phyloP scores from a whole-genome alignment of 2,797 vertebrate species.

The Chaunax sp. region DNA sequence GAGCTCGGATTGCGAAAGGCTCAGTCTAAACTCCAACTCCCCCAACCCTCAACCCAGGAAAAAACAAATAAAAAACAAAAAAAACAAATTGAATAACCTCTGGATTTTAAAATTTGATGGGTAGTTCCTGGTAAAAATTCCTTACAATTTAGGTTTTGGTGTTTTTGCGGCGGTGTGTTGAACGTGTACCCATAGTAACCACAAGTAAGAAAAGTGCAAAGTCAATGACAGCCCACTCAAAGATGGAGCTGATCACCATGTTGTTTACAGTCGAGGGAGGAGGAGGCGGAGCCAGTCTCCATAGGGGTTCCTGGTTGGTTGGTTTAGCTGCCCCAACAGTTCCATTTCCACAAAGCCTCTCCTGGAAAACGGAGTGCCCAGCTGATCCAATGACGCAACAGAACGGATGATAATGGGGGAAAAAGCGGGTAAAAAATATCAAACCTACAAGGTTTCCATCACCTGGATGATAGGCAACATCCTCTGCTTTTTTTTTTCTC shows the following conservation, averaged over 20 bases:
- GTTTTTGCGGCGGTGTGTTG: conserved; percentile 60
- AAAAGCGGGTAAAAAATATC: conserved; percentile 65
- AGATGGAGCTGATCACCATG: conserved; percentile 62
- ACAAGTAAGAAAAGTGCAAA: conserved; percentile 86
- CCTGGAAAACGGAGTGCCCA: conserved; percentile 82
- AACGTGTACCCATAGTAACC: conserved; percentile 79
- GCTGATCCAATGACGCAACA: conserved; percentile 84
- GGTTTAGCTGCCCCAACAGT: conserved; percentile 89
- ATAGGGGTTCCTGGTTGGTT: conserved; percentile 84
- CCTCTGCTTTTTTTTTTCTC: conserved; percentile 76
- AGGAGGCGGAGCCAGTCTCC: conserved; percentile 58
- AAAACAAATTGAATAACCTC: conserved; percentile 35
- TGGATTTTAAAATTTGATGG: conserved; percentile 41
- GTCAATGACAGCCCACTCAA: conserved; percentile 74
- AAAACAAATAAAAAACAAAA: conserved; percentile 30
- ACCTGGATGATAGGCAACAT: conserved; percentile 90
- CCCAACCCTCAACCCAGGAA: conserved; percentile 41
- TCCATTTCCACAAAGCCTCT: conserved; percentile 86
- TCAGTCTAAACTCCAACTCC: conserved; percentile 65
- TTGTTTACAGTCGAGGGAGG: conserved; percentile 55
- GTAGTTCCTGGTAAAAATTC: conserved; percentile 55
- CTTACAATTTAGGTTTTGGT: conserved; percentile 65
- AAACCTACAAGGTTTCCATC: conserved; percentile 89
- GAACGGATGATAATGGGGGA: conserved; percentile 84
- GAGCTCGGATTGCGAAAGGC: conserved; percentile 49